These are phyloP conservation scores for Sebastiscus albofasciatus DNA, from an alignment of 2,797 vertebrate species.

Conservation along the genomic window DNA sequence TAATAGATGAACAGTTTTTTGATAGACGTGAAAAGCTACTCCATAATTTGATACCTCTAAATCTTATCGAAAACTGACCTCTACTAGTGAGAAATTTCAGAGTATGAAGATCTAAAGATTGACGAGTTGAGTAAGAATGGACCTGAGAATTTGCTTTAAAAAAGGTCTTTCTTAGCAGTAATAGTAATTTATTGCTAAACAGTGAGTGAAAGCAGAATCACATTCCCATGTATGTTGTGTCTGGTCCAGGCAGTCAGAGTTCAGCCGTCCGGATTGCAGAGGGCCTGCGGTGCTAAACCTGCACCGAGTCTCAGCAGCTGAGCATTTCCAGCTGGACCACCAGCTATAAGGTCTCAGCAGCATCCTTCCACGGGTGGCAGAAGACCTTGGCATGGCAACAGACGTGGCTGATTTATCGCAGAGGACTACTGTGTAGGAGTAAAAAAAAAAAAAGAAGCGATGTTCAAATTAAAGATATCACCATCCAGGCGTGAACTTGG, in stretches of 20 bases:
- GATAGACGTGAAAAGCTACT: no score
- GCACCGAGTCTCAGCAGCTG: not conserved
- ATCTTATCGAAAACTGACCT: no score
- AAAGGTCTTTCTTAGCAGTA: no score
- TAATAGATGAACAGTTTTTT: no score
- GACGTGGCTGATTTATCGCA: slow-evolving; percentile 17
- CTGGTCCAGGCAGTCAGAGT: not conserved
- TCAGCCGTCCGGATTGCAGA: slow-evolving; percentile 5
- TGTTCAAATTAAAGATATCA: slow-evolving; percentile 32
- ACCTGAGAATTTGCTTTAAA: not conserved
- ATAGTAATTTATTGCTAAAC: not conserved
- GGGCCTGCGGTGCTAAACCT: slow-evolving; percentile 12
- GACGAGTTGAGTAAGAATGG: no score
- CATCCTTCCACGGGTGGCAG: not conserved
- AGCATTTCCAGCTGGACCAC: slow-evolving; percentile 31
- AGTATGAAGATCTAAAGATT: no score
- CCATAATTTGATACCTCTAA: no score
- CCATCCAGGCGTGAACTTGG: slow-evolving; percentile 2
- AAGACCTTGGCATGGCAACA: slow-evolving; percentile 8
- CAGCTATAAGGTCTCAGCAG: slow-evolving; percentile 27
- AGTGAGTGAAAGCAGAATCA: not conserved
- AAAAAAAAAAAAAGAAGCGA: slow-evolving; percentile 1
- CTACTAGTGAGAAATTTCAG: no score
- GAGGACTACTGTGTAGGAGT: not conserved
- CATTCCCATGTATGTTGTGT: not conserved